These are phyloP conservation scores for Oncopeltus fasciatus DNA, from an alignment of 1,140 invertebrate species.

Conservation along the genomic window DNA sequence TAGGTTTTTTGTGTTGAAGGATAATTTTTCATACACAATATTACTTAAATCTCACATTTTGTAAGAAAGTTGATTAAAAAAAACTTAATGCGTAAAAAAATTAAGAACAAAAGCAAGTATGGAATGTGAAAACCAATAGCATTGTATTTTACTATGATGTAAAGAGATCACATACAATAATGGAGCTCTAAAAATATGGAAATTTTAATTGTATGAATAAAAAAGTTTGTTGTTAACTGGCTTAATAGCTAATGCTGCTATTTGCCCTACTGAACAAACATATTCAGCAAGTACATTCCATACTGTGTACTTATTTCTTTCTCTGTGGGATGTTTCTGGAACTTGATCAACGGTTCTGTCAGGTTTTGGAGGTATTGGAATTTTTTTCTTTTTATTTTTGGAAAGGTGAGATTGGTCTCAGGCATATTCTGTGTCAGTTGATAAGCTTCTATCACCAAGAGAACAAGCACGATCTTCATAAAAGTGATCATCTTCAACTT, in stretches of 20 bases:
- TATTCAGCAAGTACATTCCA: constrained; percentile 21
- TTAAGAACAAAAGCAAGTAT: too few species aligned
- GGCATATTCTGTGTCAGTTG: constrained; percentile 60
- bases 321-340: constrained; percentile 1
- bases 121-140: too few species aligned
- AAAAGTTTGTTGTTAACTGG: constrained; percentile 19
- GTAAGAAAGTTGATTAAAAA: too few species aligned
- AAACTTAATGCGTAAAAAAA: too few species aligned
- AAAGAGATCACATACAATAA: background rate
- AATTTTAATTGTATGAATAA: constrained; percentile 16
- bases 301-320: constrained; percentile 1
- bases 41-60: too few species aligned
- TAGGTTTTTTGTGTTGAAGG: too few species aligned
- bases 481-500: constrained; percentile 27
- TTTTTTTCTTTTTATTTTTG: background rate
- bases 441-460: constrained; percentile 41
- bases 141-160: too few species aligned
- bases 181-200: background rate
- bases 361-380: constrained; percentile 5
- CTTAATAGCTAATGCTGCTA: constrained; percentile 22
- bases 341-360: constrained; percentile 6
- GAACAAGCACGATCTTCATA: constrained; percentile 26
- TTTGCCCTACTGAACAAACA: constrained; percentile 20
- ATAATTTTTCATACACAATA: too few species aligned
- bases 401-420: constrained; percentile 32